These are phyloP conservation scores for Drosophila ezoana DNA, from an alignment of 2,888 invertebrate genomes.

Conservation along the genomic window DNA sequence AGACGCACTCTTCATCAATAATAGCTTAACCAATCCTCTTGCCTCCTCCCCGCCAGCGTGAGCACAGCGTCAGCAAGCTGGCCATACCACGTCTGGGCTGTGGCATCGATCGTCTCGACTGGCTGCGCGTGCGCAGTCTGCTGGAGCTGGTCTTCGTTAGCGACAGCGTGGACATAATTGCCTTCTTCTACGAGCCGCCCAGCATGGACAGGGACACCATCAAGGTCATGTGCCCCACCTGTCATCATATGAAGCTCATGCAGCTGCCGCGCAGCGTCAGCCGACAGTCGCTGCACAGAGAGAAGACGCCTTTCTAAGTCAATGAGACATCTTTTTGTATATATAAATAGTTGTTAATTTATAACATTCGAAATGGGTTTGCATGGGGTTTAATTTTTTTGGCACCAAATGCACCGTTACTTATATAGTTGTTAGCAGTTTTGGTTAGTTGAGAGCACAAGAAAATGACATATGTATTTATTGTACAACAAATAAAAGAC, in stretches of 20 bases:
- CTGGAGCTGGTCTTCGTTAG: slow-evolving; percentile 86
- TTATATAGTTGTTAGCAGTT: slow-evolving; percentile 54
- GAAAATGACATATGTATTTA: slow-evolving; percentile 35
- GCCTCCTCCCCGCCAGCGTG: slow-evolving; percentile 56
- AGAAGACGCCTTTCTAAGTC: slow-evolving; percentile 66
- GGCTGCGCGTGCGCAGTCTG: slow-evolving; percentile 85
- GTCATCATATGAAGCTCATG: slow-evolving; percentile 67
- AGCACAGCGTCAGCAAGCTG: slow-evolving; percentile 86
- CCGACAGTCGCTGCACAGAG: slow-evolving; percentile 65
- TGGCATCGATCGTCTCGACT: slow-evolving; percentile 88
- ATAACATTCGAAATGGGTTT: slow-evolving; percentile 49
- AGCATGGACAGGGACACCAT: slow-evolving; percentile 61
- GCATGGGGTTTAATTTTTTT: slow-evolving; percentile 49
- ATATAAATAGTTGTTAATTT: slow-evolving; percentile 28
- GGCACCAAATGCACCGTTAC: slow-evolving; percentile 67
- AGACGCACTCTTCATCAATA: fast-evolving
- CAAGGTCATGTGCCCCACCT: slow-evolving; percentile 67
- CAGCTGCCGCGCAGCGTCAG: slow-evolving; percentile 68
- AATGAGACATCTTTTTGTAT: slow-evolving; percentile 18
- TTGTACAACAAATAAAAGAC: slow-evolving; percentile 55
- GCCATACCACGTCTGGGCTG: slow-evolving; percentile 89
- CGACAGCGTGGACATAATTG: slow-evolving; percentile 85
- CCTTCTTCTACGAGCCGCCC: slow-evolving; percentile 85
- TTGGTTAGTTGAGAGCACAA: slow-evolving; percentile 35
- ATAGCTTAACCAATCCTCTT: background rate